Base-by-base conservation (phyloP, 1,140 invertebrate species). In the Aplysia californica region DNA sequence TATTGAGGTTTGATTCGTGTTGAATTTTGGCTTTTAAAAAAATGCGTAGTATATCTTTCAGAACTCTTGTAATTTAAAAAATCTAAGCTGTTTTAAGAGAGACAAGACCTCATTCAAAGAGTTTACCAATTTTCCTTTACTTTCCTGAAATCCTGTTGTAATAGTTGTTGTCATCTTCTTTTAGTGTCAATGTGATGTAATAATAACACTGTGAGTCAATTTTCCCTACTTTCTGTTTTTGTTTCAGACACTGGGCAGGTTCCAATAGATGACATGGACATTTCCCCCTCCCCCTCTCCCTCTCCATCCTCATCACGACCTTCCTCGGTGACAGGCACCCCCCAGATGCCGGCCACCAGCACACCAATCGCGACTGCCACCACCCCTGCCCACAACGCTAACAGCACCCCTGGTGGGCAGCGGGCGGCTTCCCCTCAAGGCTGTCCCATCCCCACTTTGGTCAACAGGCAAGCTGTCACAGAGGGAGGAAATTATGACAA, bases 211-310 rank as follows among this genome's bases (percentile, higher is more conserved):
- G n/a, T n/a, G n/a, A n/a, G n/a, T n/a, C n/a, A n/a, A n/a, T n/a
- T n/a, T n/a, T n/a, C n/a, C n/a, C n/a, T n/a, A n/a, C n/a, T n/a
- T n/a, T n/a, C n/a, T n/a, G n/a, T n/a, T n/a, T n/a, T n/a, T n/a
- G n/a, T n/a, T n/a, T n/a, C 56, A 72, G 70, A 72, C 61, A 72
- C 70, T 5, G 70, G 70, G 39, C 59, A 75, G 39, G 72, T 39
- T 26, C 39, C 77, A 80, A 80, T 87, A 74, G 93, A 95, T 83
- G 94, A 95, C 85, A 96, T 96, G 95, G 95, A 96, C 82, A 95
- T 96, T 70, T 96, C 95, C 74, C 94, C 94, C n/a, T 94, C 94
- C 77, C 41, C 72, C 36, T 65, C 38, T n/a, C 61, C 61, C 2
- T 75, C 72, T 2, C 84, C 83, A 65, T 81, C 83, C 1, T 80